Evolutionary conservation across 2,797 vertebrate species (phyloP), one percentile per base, ranked within the genome.

Genomic region (Liparis tanakae): DNA sequence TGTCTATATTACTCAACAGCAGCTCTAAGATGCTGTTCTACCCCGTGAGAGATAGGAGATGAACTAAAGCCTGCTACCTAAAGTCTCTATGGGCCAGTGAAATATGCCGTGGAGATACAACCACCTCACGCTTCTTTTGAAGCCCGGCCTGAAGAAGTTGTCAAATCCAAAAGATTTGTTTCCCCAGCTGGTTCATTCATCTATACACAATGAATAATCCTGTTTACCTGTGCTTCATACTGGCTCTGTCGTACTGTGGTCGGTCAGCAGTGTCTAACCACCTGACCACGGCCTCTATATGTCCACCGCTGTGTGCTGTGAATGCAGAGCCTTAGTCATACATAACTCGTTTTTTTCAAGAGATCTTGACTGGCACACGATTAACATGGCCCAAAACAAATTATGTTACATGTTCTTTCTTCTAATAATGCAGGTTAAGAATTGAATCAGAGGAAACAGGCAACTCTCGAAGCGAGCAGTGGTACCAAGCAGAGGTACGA

Each of bases 31-130:
- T 64, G 62, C 12, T 68, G 54, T 59, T 75, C 69, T 50, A 33
- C 70, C 60, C 36, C 22, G 51, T 30, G 46, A 60, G 61, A 65
- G 15, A 74, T 65, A 43, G 34, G 43, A 79, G 66, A 71, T 66
- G 39, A 74, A 48, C 50, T 58, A 65, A 78, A 78, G 59, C 71
- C 48, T 65, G 65, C 63, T 22, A 17, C 55, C 48, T 34, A 70
- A 78, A 86, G 63, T 55, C 77, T 69, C 5, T 69, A 65, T 70
- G 72, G 83, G 83, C 74, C 75, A 50, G 60, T 70, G 30, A 79
- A 82, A 78, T 72, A 80, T 70, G 63, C 34, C 70, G 67, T 22
- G 12, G 34, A 44, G 50, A 69, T 74, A 63, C 62, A 66, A 37
- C 20, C 62, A 48, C 55, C 67, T 59, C 59, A 5, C 13, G 53